Base-by-base conservation (phyloP, 2,797 vertebrate genomes). In the Acanthornis magna region DNA sequence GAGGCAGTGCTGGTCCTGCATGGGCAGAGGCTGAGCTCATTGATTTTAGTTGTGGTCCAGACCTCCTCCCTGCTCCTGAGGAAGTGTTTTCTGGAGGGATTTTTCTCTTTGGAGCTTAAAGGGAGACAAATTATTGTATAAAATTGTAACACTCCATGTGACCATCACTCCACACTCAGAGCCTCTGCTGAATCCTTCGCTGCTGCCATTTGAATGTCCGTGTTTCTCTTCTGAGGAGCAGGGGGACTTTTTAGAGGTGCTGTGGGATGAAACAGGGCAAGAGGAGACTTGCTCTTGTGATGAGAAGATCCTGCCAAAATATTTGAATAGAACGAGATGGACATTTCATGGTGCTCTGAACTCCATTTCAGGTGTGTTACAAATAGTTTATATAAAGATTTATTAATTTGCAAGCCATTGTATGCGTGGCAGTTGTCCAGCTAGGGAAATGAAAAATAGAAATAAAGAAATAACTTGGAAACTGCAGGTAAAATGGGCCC, bases 121-220 rank as follows among this genome's bases (percentile, higher is more conserved):
- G 11, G 7, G 17, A 90, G 11, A 27, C 42, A 86, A 77, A 82
- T 27, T 43, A 15, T 29, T 2, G 4, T 2, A 23, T 51, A 23
- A 81, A 80, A 71, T 30, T 14, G 3, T 38, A 32, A n/a, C 48
- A 23, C 1, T 9, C 12, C 8, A 7, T 53, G 29, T 50, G 57
- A 81, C 21, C 50, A 65, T 22, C 11, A 6, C 19, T n/a, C 36
- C 7, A 8, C 11, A 7, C 45, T 34, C 51, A 38, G n/a, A 65
- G 23, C 7, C 2, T 25, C 18, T 48, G 29, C n/a, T 38, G 72
- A 73, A 34, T 13, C 20, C 45, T 81, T 68, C 2, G 2, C 30
- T 55, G 40, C 4, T 50, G 30, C 20, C 3, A 1, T 67, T 72
- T 4, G 13, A 40, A 80, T 0, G 2, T 34, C 53, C 0, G 0